Percentiles rank a stretch among this genome's conserved stretches.
Conservation (phyloP, 2,888 invertebrate species). For the Litoditis marina region DNA sequence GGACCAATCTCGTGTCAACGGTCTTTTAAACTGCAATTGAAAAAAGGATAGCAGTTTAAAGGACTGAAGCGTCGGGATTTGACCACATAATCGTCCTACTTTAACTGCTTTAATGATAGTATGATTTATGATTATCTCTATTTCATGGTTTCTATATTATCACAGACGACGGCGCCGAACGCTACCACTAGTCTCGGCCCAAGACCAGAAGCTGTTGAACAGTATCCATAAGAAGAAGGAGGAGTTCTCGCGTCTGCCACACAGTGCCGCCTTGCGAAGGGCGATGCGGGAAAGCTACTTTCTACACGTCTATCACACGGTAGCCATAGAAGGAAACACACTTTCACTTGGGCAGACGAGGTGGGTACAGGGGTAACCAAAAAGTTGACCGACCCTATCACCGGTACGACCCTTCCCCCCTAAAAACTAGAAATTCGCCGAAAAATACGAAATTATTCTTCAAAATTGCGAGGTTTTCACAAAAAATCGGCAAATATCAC, state of each 20-base stretch:
- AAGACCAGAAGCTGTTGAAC: conserved; percentile 77
- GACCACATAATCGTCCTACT: too few species aligned
- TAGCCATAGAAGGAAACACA: conserved; percentile 94
- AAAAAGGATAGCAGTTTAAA: too few species aligned
- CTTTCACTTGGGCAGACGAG: conserved; percentile 88
- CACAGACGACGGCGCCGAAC: conserved; percentile 76
- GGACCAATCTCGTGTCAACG: too few species aligned
- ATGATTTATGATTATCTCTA: background rate
- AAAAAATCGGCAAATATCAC: background rate
- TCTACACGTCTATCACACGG: conserved; percentile 88
- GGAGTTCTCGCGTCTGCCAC: conserved; percentile 67
- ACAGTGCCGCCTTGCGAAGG: conserved; percentile 70
- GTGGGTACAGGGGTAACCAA: conserved; percentile 67
- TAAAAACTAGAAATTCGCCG: too few species aligned
- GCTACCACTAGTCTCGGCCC: conserved; percentile 78
- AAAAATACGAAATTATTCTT: too few species aligned
- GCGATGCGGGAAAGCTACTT: conserved; percentile 92
- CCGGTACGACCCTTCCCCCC: too few species aligned
- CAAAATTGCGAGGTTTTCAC: too few species aligned
- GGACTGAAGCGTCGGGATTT: too few species aligned
- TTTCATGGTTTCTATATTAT: background rate
- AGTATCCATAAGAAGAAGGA: conserved; percentile 71
- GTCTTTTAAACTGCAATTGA: too few species aligned
- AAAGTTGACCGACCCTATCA: too few species aligned
- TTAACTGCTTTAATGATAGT: too few species aligned